Conservation (phyloP, 1,140 invertebrate species). For the Ephestia elutella region DNA sequence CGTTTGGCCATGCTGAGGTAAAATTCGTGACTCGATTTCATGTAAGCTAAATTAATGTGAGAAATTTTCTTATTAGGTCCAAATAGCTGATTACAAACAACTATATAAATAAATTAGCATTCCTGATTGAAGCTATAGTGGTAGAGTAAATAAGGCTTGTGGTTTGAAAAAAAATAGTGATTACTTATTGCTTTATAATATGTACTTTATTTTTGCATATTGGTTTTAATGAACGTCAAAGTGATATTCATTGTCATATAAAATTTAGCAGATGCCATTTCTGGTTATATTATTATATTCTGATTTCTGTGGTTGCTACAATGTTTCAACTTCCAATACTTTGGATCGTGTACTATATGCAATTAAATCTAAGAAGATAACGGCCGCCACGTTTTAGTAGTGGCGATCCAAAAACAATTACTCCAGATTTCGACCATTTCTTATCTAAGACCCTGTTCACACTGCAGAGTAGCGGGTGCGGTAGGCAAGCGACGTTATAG, state of each 20-base stretch:
- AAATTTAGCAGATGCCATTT: too few relatives aligned
- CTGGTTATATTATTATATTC: too few relatives aligned
- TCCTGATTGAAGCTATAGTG: not conserved
- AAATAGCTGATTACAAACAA: not conserved
- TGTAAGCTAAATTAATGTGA: constrained; percentile 2
- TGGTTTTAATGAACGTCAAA: too few relatives aligned
- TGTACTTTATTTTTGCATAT: too few relatives aligned
- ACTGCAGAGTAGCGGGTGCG: not conserved
- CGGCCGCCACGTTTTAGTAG: not conserved
- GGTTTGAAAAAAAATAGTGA: too few relatives aligned
- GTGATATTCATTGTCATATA: too few relatives aligned
- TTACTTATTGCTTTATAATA: too few relatives aligned
- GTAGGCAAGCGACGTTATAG: not conserved
- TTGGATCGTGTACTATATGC: not conserved
- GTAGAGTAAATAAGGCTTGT: too few relatives aligned
- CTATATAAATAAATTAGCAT: not conserved
- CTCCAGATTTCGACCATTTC: not conserved
- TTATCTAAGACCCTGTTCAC: not conserved
- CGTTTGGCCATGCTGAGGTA: not conserved
- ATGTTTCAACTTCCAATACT: not conserved
- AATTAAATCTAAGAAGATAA: not conserved
- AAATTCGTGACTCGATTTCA: constrained; percentile 2
- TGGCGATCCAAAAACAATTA: not conserved
- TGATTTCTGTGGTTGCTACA: too few relatives aligned
- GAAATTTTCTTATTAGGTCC: not conserved